A percentile compares a stretch with the other conserved stretches of the same genome.
phyloP scores from a whole-genome alignment of 2,888 invertebrate species.

The Uropetala carovei region DNA sequence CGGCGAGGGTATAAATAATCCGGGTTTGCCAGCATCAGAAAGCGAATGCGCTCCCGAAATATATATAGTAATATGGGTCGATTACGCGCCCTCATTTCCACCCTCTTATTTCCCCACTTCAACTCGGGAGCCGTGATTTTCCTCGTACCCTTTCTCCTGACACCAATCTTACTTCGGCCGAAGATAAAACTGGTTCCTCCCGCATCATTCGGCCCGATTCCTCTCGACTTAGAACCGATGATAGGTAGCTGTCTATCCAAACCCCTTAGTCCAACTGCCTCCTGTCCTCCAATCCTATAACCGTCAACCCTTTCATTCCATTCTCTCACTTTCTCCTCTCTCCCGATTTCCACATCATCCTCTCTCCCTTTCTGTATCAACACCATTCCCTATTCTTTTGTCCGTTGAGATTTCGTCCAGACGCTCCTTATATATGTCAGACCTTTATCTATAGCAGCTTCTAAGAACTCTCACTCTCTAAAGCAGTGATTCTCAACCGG shows the following conservation, averaged over 20 bases:
- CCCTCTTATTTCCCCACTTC: not conserved
- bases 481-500: too few species aligned
- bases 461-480: not conserved
- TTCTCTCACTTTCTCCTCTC: too few species aligned
- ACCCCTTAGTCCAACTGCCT: too few species aligned
- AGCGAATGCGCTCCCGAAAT: too few species aligned
- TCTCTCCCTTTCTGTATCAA: not conserved
- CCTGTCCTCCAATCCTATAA: not conserved
- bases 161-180: not conserved
- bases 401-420: constrained; percentile 16
- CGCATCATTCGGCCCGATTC: not conserved
- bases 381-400: not conserved
- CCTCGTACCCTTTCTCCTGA: not conserved
- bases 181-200: not conserved
- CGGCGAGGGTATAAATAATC: too few species aligned
- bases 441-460: not conserved
- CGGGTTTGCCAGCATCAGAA: too few species aligned
- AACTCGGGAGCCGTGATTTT: not conserved
- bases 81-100: not conserved
- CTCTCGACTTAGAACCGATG: not conserved
- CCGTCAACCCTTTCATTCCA: too few species aligned
- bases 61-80: not conserved
- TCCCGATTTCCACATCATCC: not conserved
- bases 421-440: constrained; percentile 13
- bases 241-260: constrained; percentile 1